Evolutionary conservation across 2,888 invertebrate species (phyloP), one percentile per base, ranked within the genome.

Genomic region (Ichneumoninae sp.): DNA sequence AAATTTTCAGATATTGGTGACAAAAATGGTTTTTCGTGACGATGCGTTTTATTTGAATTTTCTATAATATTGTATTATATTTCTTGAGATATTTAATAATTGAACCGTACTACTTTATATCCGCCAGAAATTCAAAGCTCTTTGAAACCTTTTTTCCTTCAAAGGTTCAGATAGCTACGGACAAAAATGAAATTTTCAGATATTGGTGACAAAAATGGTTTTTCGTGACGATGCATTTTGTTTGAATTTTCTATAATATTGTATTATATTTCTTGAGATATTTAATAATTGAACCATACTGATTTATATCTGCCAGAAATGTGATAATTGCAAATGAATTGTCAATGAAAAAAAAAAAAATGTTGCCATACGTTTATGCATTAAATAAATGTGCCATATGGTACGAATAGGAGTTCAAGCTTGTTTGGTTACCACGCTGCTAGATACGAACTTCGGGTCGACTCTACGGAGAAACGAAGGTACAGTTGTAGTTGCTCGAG

Each of bases 391-490:
- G 22, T 54, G 19, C 0, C 19, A 22, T 22, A 10, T 19, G 54
- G 54, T 54, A 16, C 30, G 60, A 60, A 26, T 13, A 30, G 13
- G 16, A 60, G 26, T 60, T 26, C 3, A 19, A 5, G 30, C 26
- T 22, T 33, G 62, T 62, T 65, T 19, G 47, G 30, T 6, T n/a
- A 52, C 22, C 26, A n/a, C n/a, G n/a, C 30, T 8, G 30, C 44
- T 47, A n/a, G 44, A 71, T 66, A 60, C 60, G 57, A 82, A 76
- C 71, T 72, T 54, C 72, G 50, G 65, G 26, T 50, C 10, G 57
- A 82, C 13, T 57, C 36, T 5, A 33, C 30, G 33, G 50, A 47
- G 82, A 72, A 57, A 65, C 57, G 47, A 26, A 74, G 72, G 50
- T 26, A 26, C 26, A 26, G 26, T 3, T 26, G 26, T 26, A 47